Evolutionary conservation across 2,797 vertebrate genomes (phyloP).

Genomic region (Eidolon dupreanum): DNA sequence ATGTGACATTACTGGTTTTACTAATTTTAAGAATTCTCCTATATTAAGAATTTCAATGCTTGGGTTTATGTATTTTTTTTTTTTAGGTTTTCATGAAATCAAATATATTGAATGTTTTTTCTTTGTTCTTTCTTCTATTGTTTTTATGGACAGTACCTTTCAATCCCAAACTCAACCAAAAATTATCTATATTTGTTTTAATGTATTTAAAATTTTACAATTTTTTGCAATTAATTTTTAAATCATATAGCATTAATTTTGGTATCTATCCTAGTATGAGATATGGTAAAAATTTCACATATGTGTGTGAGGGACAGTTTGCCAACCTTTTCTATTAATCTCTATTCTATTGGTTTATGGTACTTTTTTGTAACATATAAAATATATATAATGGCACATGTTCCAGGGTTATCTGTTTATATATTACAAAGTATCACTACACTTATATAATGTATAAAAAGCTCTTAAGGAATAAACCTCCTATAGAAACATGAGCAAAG

Average conservation of each 20-base stretch:
- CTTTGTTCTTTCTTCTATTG: not conserved
- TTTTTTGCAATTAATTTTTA: not conserved
- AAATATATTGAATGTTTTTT: not conserved
- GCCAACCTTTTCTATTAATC: not conserved
- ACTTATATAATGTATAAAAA: not conserved
- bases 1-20: not conserved
- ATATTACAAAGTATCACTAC: not conserved
- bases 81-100: not conserved
- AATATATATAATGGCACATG: not conserved
- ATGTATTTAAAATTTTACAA: not conserved
- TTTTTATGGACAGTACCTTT: slow-evolving; percentile 15
- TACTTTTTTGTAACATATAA: not conserved
- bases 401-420: slow-evolving; percentile 1
- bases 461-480: not conserved
- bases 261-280: not conserved
- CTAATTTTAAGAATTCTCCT: not conserved
- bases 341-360: not conserved
- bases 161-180: not conserved
- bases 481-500: not conserved
- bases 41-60: slow-evolving; percentile 25
- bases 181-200: not conserved
- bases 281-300: not conserved
- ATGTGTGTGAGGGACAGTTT: not conserved
- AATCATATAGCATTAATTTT: not conserved
- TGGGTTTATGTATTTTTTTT: not conserved